These are phyloP conservation scores for Osmoderma eremita DNA, from an alignment of 2,888 invertebrate species.

Conservation along the genomic window DNA sequence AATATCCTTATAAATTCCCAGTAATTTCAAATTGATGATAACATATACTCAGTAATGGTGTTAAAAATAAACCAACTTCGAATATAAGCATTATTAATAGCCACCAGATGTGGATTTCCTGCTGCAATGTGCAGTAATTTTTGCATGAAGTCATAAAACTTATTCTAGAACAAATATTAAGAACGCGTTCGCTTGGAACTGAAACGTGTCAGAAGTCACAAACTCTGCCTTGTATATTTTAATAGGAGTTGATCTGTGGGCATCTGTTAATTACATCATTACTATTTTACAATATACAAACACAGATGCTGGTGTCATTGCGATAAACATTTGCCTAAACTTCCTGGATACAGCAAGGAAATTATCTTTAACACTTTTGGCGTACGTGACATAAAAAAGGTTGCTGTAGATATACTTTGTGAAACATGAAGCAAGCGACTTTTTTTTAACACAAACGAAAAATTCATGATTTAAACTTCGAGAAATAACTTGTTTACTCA, in stretches of 20 bases:
- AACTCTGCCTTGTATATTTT: slow-evolving; percentile 1
- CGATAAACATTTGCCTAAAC: slow-evolving; percentile 39
- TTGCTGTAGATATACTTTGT: neutral
- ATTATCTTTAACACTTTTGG: slow-evolving; percentile 5
- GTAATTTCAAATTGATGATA: no score
- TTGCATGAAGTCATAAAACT: slow-evolving; percentile 4
- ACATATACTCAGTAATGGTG: neutral
- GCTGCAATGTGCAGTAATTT: slow-evolving; percentile 4
- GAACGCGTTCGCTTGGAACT: slow-evolving; percentile 4
- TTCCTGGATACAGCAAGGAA: slow-evolving; percentile 19
- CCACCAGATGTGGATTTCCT: no score
- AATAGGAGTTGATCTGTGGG: neutral
- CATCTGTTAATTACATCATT: slow-evolving; percentile 41
- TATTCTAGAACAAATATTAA: neutral
- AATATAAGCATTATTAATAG: neutral
- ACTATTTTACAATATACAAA: no score
- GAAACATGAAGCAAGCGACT: neutral
- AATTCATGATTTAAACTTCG: no score
- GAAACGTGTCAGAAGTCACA: slow-evolving; percentile 4
- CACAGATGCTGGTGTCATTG: neutral
- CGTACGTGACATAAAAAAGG: slow-evolving; percentile 14
- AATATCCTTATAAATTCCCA: no score
- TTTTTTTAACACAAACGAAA: neutral
- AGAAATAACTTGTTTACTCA: slow-evolving; percentile 1
- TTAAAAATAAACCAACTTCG: neutral